A percentile compares a stretch with the other conserved stretches of the same genome.
Conservation (phyloP, 2,888 invertebrate genomes). For the Drosophila monieri region DNA sequence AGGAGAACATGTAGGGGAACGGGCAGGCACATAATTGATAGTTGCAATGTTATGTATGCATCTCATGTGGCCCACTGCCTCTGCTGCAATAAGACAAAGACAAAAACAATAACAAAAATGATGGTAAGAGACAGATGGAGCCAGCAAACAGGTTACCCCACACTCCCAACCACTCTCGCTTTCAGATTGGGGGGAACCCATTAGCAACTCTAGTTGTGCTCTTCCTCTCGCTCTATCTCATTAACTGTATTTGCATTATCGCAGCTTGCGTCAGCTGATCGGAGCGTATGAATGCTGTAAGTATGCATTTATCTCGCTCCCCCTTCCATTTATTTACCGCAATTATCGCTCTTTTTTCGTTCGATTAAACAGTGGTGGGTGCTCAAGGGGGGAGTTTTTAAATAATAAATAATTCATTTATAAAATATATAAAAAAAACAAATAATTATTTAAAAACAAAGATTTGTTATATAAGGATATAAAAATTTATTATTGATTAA, state of each 20-base stretch:
- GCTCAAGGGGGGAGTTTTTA: not conserved
- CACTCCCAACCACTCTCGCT: slow-evolving; percentile 2
- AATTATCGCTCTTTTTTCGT: not conserved
- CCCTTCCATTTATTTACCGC: not conserved
- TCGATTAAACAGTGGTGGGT: not conserved
- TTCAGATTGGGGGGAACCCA: not conserved
- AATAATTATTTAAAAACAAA: not conserved
- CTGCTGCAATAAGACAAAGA: slow-evolving; percentile 5
- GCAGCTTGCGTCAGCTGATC: slow-evolving; percentile 23
- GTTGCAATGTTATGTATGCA: slow-evolving; percentile 4
- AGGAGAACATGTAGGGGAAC: slow-evolving; percentile 26
- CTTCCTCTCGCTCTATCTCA: not conserved
- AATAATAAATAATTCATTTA: not conserved
- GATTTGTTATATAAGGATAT: not conserved
- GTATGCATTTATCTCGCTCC: not conserved
- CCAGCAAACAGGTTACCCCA: not conserved
- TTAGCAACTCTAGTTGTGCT: slow-evolving; percentile 1
- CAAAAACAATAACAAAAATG: not conserved
- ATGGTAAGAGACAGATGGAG: not conserved
- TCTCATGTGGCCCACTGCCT: not conserved
- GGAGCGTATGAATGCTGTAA: slow-evolving; percentile 16
- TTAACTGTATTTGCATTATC: slow-evolving; percentile 19
- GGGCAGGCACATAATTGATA: not conserved
- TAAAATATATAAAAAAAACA: not conserved
- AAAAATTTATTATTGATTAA: not conserved